phyloP scores from a whole-genome alignment of 2,797 vertebrate species.

The Glossophaga mutica region DNA sequence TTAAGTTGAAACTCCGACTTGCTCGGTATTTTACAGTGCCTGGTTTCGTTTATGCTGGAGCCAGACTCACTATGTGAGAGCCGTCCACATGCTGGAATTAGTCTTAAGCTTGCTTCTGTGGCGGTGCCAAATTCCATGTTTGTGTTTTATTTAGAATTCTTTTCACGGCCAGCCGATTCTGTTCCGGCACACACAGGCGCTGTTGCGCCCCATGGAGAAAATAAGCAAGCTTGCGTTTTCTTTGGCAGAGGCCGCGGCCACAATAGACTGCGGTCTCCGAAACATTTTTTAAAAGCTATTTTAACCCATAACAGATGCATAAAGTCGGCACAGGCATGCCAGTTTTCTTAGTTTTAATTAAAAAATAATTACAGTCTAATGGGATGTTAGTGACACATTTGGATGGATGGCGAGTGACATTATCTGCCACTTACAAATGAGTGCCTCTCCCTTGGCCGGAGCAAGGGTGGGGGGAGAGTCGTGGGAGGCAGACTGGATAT shows the following conservation, averaged over 20 bases:
- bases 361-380: constrained; percentile 89
- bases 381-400: constrained; percentile 87
- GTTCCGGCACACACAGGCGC: constrained; percentile 86
- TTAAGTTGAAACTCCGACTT: constrained; percentile 83
- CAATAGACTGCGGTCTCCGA: constrained; percentile 87
- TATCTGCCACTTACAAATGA: constrained; percentile 85
- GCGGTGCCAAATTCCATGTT: constrained; percentile 89
- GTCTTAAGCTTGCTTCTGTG: constrained; percentile 89
- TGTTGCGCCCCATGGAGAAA: constrained; percentile 87
- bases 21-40: constrained; percentile 91
- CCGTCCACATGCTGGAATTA: constrained; percentile 89
- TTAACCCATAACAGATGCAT: constrained; percentile 90
- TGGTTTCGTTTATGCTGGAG: constrained; percentile 96
- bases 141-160: constrained; percentile 91
- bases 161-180: constrained; percentile 89
- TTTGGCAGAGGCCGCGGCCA: constrained; percentile 86
- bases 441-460: constrained; percentile 80
- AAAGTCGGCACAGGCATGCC: constrained; percentile 85
- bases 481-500: not conserved
- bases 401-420: constrained; percentile 87
- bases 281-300: constrained; percentile 88
- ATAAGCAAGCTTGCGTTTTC: constrained; percentile 88
- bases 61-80: constrained; percentile 92
- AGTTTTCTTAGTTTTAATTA: constrained; percentile 89
- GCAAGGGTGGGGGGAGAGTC: not conserved